Conservation (phyloP, 2,113 vertebrate genomes). For the Fulica atra region DNA sequence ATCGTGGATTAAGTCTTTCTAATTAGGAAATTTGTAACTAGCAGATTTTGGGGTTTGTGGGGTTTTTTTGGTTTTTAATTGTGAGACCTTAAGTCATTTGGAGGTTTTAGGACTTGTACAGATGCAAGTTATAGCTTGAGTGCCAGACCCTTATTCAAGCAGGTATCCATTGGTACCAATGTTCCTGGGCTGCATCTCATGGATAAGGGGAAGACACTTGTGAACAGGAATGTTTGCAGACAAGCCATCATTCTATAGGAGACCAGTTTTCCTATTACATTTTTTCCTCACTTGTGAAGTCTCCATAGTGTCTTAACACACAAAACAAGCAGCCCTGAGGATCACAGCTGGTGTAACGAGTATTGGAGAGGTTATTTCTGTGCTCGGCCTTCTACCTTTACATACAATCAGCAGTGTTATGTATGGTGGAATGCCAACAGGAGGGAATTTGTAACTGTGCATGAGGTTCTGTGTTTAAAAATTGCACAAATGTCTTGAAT, state of each 20-base stretch:
- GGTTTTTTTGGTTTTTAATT: not conserved
- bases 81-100: not conserved
- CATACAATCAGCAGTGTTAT: not conserved
- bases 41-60: not conserved
- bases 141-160: not conserved
- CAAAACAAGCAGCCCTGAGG: not conserved
- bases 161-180: not conserved
- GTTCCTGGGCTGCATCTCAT: not conserved
- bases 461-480: not conserved
- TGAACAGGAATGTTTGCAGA: not conserved
- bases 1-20: not conserved
- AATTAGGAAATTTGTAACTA: not conserved
- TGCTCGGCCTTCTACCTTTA: not conserved
- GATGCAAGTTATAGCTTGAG: not conserved
- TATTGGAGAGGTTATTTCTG: not conserved
- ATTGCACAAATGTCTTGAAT: not conserved
- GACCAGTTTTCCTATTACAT: not conserved
- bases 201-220: not conserved
- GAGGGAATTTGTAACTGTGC: not conserved
- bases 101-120: not conserved
- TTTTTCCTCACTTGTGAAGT: not conserved
- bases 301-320: not conserved
- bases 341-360: not conserved
- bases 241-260: not conserved
- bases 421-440: not conserved